Evolutionary conservation across 2,113 vertebrate genomes (phyloP), one percentile per base, ranked within the genome.

Genomic region (Silurus meridionalis): DNA sequence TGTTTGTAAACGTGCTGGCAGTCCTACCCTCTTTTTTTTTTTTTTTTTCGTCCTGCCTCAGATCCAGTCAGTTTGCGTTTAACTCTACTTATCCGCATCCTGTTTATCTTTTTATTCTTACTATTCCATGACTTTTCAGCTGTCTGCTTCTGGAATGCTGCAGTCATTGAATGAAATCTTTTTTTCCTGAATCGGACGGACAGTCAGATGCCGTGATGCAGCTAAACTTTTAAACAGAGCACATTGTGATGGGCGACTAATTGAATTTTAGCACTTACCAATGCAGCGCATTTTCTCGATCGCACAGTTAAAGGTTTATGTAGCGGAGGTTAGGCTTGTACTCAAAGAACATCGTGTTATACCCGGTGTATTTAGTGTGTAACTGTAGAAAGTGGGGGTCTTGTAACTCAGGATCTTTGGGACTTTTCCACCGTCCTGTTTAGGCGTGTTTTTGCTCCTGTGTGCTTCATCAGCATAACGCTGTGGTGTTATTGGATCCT

Each of bases 351-450:
- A 15, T 50, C 57, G 58, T 46, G 17, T 55, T 72, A 1, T 63
- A 82, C 37, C 25, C 80, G 2, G 15, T 0, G 46, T 23, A 23
- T 46, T 17, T 61, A 21, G n/a, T 23, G n/a, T 48, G 58, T 21
- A 37, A 19, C 28, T 61, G 57, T 14, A 80, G 78, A 10, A 10
- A 80, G 57, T 57, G 61, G 78, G 78, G 78, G 28, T 15, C 6
- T 66, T 64, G 25, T 80, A 25, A 4, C 66, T 52, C 52, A 57
- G 78, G 63, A 84, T 81, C 58, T 81, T 88, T 84, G 88, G 88
- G 88, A 69, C 85, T 89, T 86, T 86, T 89, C 84, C 83, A 74
- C 55, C 6, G 3, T 23, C 50, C 13, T 50, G 37, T 80, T 58
- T 80, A 23, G 77, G 10, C 50, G 75, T 64, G 57, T 23, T 55